phyloP scores from a whole-genome alignment of 2,888 invertebrate genomes.

The Cecidostiba fungosa region DNA sequence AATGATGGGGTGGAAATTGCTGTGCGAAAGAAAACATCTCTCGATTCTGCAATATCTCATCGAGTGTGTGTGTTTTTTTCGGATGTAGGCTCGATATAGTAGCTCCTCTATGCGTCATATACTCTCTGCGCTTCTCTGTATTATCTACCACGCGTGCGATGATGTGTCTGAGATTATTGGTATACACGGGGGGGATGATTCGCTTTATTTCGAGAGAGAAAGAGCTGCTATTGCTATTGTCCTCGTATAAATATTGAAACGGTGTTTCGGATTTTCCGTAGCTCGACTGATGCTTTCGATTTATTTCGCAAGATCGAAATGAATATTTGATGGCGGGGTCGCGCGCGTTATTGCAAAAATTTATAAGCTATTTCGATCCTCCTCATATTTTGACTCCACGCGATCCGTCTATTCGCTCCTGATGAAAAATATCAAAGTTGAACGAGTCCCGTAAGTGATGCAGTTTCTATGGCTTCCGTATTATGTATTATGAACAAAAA shows the following conservation, averaged over 20 bases:
- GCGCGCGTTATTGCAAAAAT: not conserved
- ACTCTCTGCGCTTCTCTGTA: not conserved
- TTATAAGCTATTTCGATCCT: not conserved
- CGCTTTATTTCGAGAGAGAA: slow-evolving; percentile 11
- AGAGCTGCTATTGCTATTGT: not conserved
- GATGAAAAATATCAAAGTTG: not conserved
- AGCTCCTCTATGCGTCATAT: slow-evolving; percentile 36
- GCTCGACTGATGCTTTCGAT: not conserved
- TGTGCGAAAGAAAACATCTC: slow-evolving; percentile 60
- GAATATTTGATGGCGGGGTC: not conserved
- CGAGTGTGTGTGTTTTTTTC: not conserved
- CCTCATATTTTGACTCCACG: not conserved
- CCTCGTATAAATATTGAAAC: slow-evolving; percentile 43
- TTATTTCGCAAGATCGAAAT: not conserved
- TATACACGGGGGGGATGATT: not conserved
- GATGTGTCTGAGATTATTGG: not conserved
- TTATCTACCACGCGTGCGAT: not conserved
- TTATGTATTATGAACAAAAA: not conserved
- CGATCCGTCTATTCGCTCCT: not conserved
- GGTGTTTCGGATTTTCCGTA: not conserved
- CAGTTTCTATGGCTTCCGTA: not conserved
- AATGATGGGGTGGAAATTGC: slow-evolving; percentile 64
- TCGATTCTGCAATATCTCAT: slow-evolving; percentile 45
- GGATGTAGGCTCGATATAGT: slow-evolving; percentile 48
- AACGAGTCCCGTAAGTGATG: too few relatives aligned